phyloP scores from a whole-genome alignment of 2,888 invertebrate genomes.

The Metopia argyrocephala region DNA sequence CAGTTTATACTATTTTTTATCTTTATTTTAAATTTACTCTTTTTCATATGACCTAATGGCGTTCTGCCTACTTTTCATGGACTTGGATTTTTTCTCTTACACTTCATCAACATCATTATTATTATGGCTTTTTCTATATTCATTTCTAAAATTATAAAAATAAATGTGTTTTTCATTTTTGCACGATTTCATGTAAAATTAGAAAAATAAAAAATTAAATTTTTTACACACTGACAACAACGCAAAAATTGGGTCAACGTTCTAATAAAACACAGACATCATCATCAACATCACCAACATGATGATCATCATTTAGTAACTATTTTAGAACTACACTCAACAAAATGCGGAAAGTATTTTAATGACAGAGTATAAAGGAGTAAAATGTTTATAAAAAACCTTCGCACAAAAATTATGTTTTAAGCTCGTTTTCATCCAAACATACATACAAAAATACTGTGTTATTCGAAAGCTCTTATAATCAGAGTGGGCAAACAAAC shows the following conservation, averaged over 20 bases:
- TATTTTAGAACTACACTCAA: not conserved
- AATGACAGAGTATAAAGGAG: not conserved
- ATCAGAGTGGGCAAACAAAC: no score
- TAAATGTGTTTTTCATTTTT: conserved; percentile 11
- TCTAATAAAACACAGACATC: conserved; percentile 33
- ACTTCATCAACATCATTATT: not conserved
- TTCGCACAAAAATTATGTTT: not conserved
- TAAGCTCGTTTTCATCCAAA: no score
- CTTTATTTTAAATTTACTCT: not conserved
- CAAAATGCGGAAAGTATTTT: not conserved
- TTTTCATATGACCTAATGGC: not conserved
- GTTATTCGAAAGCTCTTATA: no score
- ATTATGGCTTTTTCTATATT: not conserved
- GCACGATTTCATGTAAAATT: conserved; percentile 25
- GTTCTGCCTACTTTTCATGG: not conserved
- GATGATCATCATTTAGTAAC: no score
- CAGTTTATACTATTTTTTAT: not conserved
- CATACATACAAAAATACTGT: no score
- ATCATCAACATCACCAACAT: not conserved
- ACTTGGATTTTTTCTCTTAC: not conserved
- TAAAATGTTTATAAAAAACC: not conserved
- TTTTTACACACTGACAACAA: conserved; percentile 42
- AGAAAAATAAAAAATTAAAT: conserved; percentile 15
- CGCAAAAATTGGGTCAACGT: conserved; percentile 50
- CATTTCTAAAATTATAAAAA: conserved; percentile 1